Evolutionary conservation across 2,113 vertebrate species (phyloP), one percentile per base, ranked within the genome.

Genomic region (Clupea harengus): DNA sequence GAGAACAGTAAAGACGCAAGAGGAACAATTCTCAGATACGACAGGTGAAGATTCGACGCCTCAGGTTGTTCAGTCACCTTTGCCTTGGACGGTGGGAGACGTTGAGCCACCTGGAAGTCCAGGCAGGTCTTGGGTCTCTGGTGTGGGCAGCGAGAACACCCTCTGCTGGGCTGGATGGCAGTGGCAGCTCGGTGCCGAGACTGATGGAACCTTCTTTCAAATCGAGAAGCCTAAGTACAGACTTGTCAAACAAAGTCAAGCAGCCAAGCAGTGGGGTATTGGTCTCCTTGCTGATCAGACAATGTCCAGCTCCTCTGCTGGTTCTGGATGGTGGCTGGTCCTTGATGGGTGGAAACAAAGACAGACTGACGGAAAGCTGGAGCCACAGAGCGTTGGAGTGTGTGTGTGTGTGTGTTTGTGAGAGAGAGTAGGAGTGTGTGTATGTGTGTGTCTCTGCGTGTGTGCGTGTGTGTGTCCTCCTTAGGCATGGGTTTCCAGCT

Each of bases 381-480:
- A 28, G 28, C n/a, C 32, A 15, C 28, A 32, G 28, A 15, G 72
- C 28, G 28, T 18, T 39, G 11, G 28, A 72, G 64, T 32, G 64
- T 39, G 32, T 78, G 28, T 17, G 28, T 39, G 25, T 32, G 28
- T 39, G 67, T 32, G 57, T 64, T 18, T n/a, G 57, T 64, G 57
- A 22, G 18, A 6, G 57, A 22, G 57, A n/a, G 60, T n/a, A 22
- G 7, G 60, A n/a, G 60, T n/a, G 28, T 32, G 64, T 32, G 64
- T 72, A 15, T 11, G 64, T 32, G 64, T 72, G 57, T 64, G 57
- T 64, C 8, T 20, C 8, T 60, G 54, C 20, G 57, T 64, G 64
- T 72, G 25, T 72, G 64, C 8, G 64, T 72, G 64, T 67, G 64
- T 72, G 64, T 72, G 64, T 72, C 20, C 54, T 60, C 54, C 54